Evolutionary conservation across 2,797 vertebrate species (phyloP).

Genomic region (Chloroceryle inda): DNA sequence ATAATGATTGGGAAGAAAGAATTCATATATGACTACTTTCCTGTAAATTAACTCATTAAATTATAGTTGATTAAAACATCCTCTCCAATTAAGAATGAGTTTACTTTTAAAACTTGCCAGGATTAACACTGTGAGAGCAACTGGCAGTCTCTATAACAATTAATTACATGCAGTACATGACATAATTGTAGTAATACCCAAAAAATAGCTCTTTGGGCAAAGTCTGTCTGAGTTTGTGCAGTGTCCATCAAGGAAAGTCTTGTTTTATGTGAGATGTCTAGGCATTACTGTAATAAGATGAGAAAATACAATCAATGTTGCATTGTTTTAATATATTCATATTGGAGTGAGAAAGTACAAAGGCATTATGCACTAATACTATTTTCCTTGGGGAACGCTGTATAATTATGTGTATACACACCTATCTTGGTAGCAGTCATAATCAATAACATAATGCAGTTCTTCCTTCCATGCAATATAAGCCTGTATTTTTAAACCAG

Average conservation of each 20-base stretch:
- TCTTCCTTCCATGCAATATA: neutral
- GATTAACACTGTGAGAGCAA: neutral
- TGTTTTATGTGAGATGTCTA: neutral
- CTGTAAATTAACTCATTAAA: neutral
- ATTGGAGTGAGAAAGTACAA: neutral
- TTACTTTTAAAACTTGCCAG: neutral
- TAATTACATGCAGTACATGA: neutral
- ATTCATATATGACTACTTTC: neutral
- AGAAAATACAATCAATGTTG: neutral
- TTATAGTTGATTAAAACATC: neutral
- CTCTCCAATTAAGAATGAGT: neutral
- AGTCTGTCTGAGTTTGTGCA: neutral
- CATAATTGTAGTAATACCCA: neutral
- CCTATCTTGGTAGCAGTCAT: neutral
- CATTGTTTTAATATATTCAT: neutral
- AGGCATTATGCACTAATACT: fast-evolving
- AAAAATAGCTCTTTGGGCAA: neutral
- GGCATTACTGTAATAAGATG: neutral
- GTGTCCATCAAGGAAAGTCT: neutral
- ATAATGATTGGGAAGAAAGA: neutral
- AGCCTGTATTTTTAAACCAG: neutral
- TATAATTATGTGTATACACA: neutral
- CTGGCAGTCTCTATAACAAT: neutral
- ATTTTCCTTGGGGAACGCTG: neutral
- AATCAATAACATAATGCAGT: neutral